Conservation (phyloP, 2,797 vertebrate species). For the Pristis pectinata region DNA sequence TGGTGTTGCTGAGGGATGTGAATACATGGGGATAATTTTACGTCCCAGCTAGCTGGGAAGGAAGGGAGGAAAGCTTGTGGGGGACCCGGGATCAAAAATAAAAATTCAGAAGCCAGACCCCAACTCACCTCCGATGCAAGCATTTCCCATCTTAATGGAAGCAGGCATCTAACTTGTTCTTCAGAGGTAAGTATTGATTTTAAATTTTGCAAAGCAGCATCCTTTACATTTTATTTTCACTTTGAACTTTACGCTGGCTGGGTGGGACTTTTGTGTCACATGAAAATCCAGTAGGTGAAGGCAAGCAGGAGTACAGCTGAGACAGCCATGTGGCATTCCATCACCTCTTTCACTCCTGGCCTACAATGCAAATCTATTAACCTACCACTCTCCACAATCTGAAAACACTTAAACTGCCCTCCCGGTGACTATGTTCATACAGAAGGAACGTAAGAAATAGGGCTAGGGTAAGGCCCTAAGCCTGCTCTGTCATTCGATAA, state of each 20-base stretch:
- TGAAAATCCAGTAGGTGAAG: not conserved
- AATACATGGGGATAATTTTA: not conserved
- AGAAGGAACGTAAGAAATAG: too few species aligned
- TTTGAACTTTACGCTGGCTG: not conserved
- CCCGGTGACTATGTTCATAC: too few species aligned
- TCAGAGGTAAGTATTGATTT: not conserved
- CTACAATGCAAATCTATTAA: too few species aligned
- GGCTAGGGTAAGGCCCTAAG: too few species aligned
- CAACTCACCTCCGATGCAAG: not conserved
- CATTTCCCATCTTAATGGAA: too few species aligned
- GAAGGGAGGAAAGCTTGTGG: not conserved
- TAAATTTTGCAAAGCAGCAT: not conserved
- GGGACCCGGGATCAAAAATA: not conserved
- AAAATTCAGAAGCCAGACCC: not conserved
- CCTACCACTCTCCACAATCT: too few species aligned
- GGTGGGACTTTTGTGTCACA: not conserved
- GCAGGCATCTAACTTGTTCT: not conserved
- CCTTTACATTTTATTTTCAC: not conserved
- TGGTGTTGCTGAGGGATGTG: not conserved
- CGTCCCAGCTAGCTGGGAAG: not conserved
- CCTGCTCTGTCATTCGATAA: too few species aligned
- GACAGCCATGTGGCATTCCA: not conserved
- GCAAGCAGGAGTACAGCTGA: not conserved
- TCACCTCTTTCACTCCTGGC: too few species aligned
- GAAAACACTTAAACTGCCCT: too few species aligned